A percentile compares a stretch with the other conserved stretches of the same genome.
Conservation (phyloP, 1,140 invertebrate genomes). For the Mamestra configurata region DNA sequence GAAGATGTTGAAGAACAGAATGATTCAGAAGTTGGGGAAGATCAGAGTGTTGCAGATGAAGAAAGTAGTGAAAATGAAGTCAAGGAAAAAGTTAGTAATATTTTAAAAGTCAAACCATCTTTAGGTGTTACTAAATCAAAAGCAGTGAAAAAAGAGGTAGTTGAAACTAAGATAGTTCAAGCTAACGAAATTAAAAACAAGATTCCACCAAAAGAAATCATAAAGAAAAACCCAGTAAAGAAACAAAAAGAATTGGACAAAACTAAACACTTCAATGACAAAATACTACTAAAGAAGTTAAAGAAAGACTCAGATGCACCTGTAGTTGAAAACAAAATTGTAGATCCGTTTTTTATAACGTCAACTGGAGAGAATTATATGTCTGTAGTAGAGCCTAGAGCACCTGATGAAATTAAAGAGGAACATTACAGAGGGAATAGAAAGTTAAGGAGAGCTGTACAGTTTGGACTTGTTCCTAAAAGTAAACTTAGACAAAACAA, state of each 20-base stretch:
- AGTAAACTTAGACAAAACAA: slow-evolving; percentile 67
- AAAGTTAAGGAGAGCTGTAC: slow-evolving; percentile 79
- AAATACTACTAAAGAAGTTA: slow-evolving; percentile 76
- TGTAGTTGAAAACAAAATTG: slow-evolving; percentile 67
- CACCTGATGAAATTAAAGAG: slow-evolving; percentile 82
- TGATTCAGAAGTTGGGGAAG: slow-evolving; percentile 5
- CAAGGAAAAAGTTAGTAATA: slow-evolving; percentile 17
- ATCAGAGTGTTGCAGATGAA: slow-evolving; percentile 14
- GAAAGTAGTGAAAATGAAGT: neutral
- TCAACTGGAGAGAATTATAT: slow-evolving; percentile 88
- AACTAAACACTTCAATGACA: slow-evolving; percentile 81
- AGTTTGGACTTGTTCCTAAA: slow-evolving; percentile 83
- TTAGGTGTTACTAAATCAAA: neutral
- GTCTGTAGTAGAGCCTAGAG: slow-evolving; percentile 86
- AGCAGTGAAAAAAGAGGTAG: slow-evolving; percentile 14
- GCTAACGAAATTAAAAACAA: slow-evolving; percentile 19
- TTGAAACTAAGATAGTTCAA: slow-evolving; percentile 1
- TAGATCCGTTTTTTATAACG: slow-evolving; percentile 90
- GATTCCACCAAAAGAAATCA: slow-evolving; percentile 31
- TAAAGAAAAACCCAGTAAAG: slow-evolving; percentile 56
- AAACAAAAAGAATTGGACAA: slow-evolving; percentile 73
- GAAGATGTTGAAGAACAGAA: slow-evolving; percentile 15
- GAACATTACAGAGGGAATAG: slow-evolving; percentile 81
- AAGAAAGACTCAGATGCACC: slow-evolving; percentile 70
- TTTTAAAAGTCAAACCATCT: slow-evolving; percentile 39